Evolutionary conservation across 2,888 invertebrate species (phyloP), one percentile per base, ranked within the genome.

Genomic region (Eupithecia subumbrata): DNA sequence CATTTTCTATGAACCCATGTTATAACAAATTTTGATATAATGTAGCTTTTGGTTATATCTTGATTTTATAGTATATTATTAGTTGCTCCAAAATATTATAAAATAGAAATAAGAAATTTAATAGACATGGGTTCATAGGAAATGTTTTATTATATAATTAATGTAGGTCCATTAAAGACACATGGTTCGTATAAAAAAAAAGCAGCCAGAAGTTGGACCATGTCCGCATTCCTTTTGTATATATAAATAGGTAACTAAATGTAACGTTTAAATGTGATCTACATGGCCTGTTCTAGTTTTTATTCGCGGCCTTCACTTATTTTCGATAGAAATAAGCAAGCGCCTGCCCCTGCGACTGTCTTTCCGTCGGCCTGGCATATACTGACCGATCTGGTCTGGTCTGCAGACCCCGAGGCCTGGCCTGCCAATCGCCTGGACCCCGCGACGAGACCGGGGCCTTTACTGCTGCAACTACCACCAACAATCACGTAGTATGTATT

Each of bases 401-500:
- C 69, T 63, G 73, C 76, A 94, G 93, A 89, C 86, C 83, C 87
- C 86, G 90, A 89, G 91, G 89, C 84, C 91, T 90, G 93, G 93
- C 90, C 91, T 88, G 92, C 90, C 91, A 89, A 81, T 89, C 91
- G 76, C 90, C 91, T 82, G 90, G 90, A 85, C 89, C 89, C 90
- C 89, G 90, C 89, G 85, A 79, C 82, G 75, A 76, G 81, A 82
- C 87, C 80, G 91, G 90, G 91, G 89, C 84, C 68, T 71, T 83
- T 84, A 74, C 74, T 74, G 76, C 82, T 82, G 79, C 80, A 78
- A 79, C 85, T 77, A 83, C 79, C 82, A 86, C 84, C 88, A 74
- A 87, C 88, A 87, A 92, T 82, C 88, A 93, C 92, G 92, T 92
- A 92, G 93, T 94, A 92, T 79, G 93, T 93, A 37, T 43, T 71